Conservation (phyloP, 2,113 vertebrate genomes). For the Zosterops pallidus region DNA sequence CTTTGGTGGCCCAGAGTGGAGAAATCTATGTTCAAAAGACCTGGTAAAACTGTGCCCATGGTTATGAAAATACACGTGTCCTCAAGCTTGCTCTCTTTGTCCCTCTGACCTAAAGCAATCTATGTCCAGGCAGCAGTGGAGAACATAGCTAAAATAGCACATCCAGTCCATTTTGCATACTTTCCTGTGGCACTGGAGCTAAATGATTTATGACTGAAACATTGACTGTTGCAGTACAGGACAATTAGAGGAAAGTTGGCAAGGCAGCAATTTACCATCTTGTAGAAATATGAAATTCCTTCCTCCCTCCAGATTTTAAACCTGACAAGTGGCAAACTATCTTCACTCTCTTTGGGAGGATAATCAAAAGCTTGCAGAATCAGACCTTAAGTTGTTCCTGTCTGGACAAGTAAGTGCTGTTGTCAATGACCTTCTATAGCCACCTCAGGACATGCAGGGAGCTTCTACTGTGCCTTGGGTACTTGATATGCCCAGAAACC, state of each 20-base stretch:
- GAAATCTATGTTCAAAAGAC: not conserved
- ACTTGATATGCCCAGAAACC: not conserved
- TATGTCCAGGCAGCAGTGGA: not conserved
- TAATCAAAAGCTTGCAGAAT: not conserved
- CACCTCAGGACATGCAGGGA: not conserved
- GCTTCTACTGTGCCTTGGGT: not conserved
- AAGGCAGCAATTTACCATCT: not conserved
- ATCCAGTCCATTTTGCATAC: not conserved
- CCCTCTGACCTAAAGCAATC: not conserved
- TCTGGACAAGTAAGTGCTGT: not conserved
- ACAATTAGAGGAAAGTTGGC: constrained; percentile 29
- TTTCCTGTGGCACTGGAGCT: constrained; percentile 9
- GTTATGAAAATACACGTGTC: not conserved
- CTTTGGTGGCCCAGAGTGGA: not conserved
- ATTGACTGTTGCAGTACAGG: not conserved
- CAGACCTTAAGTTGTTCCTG: not conserved
- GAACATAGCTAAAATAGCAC: not conserved
- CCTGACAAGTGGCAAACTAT: not conserved
- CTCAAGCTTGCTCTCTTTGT: not conserved
- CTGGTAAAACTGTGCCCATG: not conserved
- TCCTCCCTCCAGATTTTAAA: constrained; percentile 12
- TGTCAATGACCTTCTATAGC: not conserved
- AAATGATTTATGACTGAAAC: constrained; percentile 21
- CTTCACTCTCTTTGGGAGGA: not conserved
- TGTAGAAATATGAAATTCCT: constrained; percentile 18